Evolutionary conservation across 2,113 vertebrate species (phyloP), one percentile per base, ranked within the genome.

Genomic region (Odontophorus gujanensis): DNA sequence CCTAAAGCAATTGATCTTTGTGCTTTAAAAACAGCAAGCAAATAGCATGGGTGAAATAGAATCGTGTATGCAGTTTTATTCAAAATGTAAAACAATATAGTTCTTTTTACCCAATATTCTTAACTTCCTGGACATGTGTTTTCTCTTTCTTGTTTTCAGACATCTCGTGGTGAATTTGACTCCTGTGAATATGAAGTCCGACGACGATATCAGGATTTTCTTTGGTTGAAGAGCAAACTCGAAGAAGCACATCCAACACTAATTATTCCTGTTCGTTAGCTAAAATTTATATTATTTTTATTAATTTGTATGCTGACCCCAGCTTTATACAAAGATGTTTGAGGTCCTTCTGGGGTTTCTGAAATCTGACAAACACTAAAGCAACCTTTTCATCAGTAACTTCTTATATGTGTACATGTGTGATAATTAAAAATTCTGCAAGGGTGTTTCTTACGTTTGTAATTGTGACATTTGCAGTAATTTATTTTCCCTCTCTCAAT

Each of bases 151-250:
- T 90, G 20, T 95, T 96, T 93, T 93, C 94, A 99, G 99, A 99
- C 99, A 18, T 98, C 99, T 20, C 98, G 99, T 24, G 96, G 98
- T 79, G 99, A 99, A 87, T 99, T 99, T 96, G 99, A 99, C 96
- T 98, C 98, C 73, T 98, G 98, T 81, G 99, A 99, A 96, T 99
- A 98, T 71, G 98, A 99, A 97, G 99, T 99, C 40, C 97, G 97
- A 74, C 98, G 99, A 53, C 98, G 99, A 0, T 99, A 99, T 67
- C 99, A 99, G 96, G 99, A 99, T 97, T 99, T 99, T 95, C 93
- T 99, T 24, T 99, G 99, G 99, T 96, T 99, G 92, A 98, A 98
- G 82, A 98, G 97, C 87, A 98, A 94, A 96, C 98, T 99, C 72
- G 99, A 99, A 94, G 99, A 99, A 93, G 97, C 97, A 58, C 97